Conservation (phyloP, 2,797 vertebrate species). For the Thaleichthys pacificus region DNA sequence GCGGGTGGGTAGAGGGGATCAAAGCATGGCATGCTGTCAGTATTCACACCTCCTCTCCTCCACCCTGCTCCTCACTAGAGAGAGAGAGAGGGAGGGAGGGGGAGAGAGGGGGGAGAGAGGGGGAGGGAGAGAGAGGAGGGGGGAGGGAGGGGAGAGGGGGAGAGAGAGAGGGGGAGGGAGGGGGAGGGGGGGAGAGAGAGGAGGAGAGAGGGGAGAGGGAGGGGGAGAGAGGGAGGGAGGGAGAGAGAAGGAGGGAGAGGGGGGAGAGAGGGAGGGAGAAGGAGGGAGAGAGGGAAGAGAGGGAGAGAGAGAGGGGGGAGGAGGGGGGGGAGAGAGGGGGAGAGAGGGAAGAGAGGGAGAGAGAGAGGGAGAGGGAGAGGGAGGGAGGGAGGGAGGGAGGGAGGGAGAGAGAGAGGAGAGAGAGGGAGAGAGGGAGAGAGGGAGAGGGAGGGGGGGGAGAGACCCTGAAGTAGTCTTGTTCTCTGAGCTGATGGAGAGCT, state of each 20-base stretch:
- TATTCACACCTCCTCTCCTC: conserved; percentile 48
- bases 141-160: background rate
- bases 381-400: too few species aligned
- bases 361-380: too few species aligned
- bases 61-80: conserved; percentile 24
- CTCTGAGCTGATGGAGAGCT: conserved; percentile 57
- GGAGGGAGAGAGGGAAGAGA: background rate
- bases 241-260: background rate
- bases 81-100: background rate
- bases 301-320: too few species aligned
- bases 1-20: conserved; percentile 33
- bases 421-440: too few species aligned
- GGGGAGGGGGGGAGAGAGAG: too few species aligned
- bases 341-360: too few species aligned
- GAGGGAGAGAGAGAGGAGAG: too few species aligned
- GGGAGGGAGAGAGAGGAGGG: too few species aligned
- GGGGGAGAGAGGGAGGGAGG: background rate
- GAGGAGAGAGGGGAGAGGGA: background rate
- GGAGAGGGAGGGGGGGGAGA: background rate
- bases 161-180: background rate
- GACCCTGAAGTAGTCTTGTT: background rate
- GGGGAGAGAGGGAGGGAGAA: background rate
- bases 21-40: conserved; percentile 55
- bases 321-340: background rate
- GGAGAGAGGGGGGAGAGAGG: too few species aligned